Base-by-base conservation (phyloP, 1,140 invertebrate genomes). In the Nebria ingens region DNA sequence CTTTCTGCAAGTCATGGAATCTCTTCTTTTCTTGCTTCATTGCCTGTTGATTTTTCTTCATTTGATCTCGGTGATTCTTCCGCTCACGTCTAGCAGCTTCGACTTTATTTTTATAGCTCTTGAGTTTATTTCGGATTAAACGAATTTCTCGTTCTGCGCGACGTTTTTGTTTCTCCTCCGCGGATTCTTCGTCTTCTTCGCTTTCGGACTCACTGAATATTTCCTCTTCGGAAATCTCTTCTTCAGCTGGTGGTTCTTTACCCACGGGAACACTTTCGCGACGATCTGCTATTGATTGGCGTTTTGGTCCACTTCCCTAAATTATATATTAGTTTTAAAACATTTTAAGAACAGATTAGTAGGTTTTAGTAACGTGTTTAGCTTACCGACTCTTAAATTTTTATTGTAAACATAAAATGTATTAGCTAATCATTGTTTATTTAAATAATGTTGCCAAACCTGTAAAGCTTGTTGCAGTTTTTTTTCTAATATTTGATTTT, bases 1-100 rank as follows among this genome's bases (percentile, higher is more conserved):
- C 89, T 61, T 88, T 89, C 67, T 91, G 87, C 23, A 93, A 67
- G 50, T 79, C 78, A 64, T 84, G 86, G 64, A 81, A 87, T 67
- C 85, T 86, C 61, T 83, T 84, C 61, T 84, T 85, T 61, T 86
- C 86, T 42, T 84, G 82, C 61, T 83, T 86, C 9, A 91, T 75
- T 54, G 84, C 75, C 2, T 80, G 76, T 60, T 89, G 84, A 65
- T 89, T 84, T 63, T 87, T 89, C 61, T 87, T 88, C 62, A 91
- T 81, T 57, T 86, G 79, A 62, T 86, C 81, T 65, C 86, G 87
- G n/a, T 89, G 73, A 12, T 77, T 84, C 59, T 81, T 75, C 60
- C 89, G 76, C 64, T 93, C 89, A 66, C 84, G 86, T 62, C 82
- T 83, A 51, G 87, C 86, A 56, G 85, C 82, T 51, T 79, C 78